Evolutionary conservation across 2,113 vertebrate species (phyloP).

Genomic region (Sclerurus mexicanus): DNA sequence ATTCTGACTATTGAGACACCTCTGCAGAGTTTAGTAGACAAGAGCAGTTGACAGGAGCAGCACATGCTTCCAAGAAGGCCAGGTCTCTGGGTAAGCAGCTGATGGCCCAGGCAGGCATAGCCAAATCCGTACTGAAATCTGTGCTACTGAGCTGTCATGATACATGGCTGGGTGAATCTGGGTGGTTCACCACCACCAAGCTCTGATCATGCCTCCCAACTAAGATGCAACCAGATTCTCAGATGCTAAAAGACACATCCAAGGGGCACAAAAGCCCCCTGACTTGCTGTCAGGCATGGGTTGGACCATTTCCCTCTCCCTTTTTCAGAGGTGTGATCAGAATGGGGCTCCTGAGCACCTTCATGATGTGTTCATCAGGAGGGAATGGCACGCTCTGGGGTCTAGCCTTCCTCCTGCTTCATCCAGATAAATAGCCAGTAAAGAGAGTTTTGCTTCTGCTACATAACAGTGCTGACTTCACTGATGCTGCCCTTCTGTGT

Average conservation of each 20-base stretch:
- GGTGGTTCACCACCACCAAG: neutral
- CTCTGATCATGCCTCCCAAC: neutral
- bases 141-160: neutral
- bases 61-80: neutral
- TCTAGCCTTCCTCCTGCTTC: neutral
- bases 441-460: neutral
- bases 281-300: neutral
- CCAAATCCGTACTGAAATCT: neutral
- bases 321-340: neutral
- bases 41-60: neutral
- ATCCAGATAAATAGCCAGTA: neutral
- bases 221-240: neutral
- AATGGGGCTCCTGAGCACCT: neutral
- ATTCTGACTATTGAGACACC: neutral
- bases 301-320: neutral
- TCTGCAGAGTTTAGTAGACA: neutral
- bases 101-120: rapidly evolving
- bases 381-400: neutral
- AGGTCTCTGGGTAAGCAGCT: neutral
- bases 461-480: neutral
- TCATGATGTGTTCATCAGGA: neutral
- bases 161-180: rapidly evolving
- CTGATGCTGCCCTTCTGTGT: neutral
- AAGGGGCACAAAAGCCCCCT: neutral
- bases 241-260: neutral